Conservation (phyloP, 2,113 vertebrate genomes). For the Oxygymnocypris stewartii region DNA sequence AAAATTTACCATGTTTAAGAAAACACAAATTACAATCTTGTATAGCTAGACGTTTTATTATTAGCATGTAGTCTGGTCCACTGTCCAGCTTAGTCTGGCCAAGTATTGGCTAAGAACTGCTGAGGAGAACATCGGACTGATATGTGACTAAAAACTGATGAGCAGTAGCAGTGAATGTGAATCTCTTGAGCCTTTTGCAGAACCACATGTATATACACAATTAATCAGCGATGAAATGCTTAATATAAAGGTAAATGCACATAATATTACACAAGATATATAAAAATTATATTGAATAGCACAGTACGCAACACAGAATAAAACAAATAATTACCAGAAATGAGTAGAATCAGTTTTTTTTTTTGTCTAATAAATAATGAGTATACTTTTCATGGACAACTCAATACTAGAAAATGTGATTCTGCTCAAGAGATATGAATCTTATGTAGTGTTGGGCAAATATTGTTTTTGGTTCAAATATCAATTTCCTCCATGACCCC, state of each 20-base stretch:
- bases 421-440: background rate
- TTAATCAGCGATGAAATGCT: background rate
- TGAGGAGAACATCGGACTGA: background rate
- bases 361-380: background rate
- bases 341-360: too few species aligned
- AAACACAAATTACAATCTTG: background rate
- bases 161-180: too few species aligned
- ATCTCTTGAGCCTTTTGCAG: background rate
- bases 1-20: background rate
- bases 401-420: background rate
- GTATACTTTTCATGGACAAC: background rate
- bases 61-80: background rate
- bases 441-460: background rate
- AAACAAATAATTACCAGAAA: background rate
- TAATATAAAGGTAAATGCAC: background rate
- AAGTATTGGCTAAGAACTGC: background rate
- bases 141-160: background rate
- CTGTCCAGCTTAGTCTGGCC: too few species aligned
- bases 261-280: background rate
- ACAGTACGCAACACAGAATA: background rate
- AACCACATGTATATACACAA: background rate
- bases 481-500: background rate
- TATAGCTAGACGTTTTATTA: background rate
- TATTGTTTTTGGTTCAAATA: background rate
- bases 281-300: background rate